A percentile compares a stretch with the other conserved stretches of the same genome.
Conservation (phyloP, 2,797 vertebrate species). For the Coregonus sp. region DNA sequence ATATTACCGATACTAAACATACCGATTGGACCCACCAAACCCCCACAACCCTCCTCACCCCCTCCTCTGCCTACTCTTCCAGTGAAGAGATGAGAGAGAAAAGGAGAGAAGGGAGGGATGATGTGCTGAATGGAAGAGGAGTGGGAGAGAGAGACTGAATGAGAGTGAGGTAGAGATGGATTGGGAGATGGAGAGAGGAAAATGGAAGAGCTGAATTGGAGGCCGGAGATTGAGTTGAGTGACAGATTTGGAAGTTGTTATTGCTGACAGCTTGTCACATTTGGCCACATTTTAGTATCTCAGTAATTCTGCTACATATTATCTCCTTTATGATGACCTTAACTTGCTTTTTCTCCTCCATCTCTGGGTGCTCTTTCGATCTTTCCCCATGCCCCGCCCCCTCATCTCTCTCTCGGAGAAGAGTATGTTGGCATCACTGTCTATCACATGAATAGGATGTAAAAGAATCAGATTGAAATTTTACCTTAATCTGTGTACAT, state of each 20-base stretch:
- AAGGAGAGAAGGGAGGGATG: not conserved
- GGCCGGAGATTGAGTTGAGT: not conserved
- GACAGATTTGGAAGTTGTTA: not conserved
- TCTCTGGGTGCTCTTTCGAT: too few species aligned
- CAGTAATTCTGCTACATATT: not conserved
- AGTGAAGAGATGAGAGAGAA: not conserved
- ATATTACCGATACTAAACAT: conserved; percentile 76
- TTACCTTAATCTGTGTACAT: conserved; percentile 1
- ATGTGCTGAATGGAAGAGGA: too few species aligned
- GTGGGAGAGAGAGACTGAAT: too few species aligned
- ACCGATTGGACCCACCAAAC: conserved; percentile 2
- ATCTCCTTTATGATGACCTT: not conserved
- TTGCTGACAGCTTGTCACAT: not conserved
- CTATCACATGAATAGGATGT: not conserved
- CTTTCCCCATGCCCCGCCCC: not conserved
- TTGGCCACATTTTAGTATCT: not conserved
- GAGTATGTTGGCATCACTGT: not conserved
- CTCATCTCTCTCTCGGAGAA: not conserved
- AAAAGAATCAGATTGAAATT: not conserved
- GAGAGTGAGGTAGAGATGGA: too few species aligned
- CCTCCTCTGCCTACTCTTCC: not conserved
- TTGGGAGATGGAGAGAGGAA: too few species aligned
- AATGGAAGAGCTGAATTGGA: not conserved
- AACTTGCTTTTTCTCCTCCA: not conserved
- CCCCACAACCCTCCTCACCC: not conserved